Percentiles rank a stretch among this genome's conserved stretches.
These are phyloP conservation scores for Sarcoramphus papa DNA, from an alignment of 2,797 vertebrate species.

Conservation along the genomic window DNA sequence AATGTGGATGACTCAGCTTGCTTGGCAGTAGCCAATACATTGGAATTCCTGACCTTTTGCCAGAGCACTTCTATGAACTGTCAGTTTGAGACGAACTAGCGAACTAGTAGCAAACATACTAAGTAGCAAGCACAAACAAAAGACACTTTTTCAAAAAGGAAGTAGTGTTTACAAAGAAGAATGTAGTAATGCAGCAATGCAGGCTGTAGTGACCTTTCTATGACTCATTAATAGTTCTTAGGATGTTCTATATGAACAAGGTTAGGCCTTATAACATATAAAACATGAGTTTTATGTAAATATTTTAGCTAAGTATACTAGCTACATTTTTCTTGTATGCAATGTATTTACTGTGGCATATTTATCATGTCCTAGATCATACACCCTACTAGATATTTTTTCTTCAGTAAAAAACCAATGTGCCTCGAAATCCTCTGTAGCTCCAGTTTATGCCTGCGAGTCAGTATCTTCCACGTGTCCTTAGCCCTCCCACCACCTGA, in stretches of 20 bases:
- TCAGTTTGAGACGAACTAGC: not conserved
- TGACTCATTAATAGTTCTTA: not conserved
- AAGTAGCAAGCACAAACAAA: not conserved
- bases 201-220: not conserved
- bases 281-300: not conserved
- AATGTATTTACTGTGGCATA: not conserved
- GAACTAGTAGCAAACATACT: not conserved
- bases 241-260: not conserved
- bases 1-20: not conserved
- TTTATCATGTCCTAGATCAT: not conserved
- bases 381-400: not conserved
- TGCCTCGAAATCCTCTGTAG: not conserved
- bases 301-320: not conserved
- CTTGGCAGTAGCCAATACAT: not conserved
- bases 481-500: not conserved
- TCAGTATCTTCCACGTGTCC: accelerated
- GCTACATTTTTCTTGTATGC: not conserved
- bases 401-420: not conserved
- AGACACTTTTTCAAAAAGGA: not conserved
- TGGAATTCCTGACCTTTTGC: not conserved
- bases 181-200: not conserved
- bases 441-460: not conserved
- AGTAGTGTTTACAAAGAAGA: not conserved
- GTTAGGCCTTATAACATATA: not conserved
- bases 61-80: not conserved